phyloP scores from a whole-genome alignment of 2,888 invertebrate genomes.

The Bembecia ichneumoniformis region DNA sequence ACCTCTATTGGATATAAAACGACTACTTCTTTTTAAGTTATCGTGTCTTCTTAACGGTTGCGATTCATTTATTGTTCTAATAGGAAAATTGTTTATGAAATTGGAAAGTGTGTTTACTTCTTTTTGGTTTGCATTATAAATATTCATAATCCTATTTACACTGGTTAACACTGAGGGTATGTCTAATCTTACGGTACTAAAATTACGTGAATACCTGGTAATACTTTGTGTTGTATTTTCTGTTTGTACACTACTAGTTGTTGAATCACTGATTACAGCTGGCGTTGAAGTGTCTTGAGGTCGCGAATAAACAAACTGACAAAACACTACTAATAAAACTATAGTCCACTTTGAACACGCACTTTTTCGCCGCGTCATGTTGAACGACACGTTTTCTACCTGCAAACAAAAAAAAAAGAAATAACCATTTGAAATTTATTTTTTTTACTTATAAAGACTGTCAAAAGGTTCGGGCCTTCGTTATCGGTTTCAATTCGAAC shows the following conservation, averaged over 20 bases:
- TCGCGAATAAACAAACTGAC: constrained; percentile 44
- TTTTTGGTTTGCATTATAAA: constrained; percentile 1
- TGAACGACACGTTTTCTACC: constrained; percentile 39
- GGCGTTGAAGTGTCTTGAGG: constrained; percentile 39
- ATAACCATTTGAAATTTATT: not conserved
- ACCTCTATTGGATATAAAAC: constrained; percentile 3
- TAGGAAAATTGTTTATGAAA: not conserved
- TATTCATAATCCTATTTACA: constrained; percentile 14
- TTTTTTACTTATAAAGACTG: not conserved
- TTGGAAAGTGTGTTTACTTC: constrained; percentile 1
- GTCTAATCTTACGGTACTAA: constrained; percentile 10
- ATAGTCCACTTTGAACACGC: constrained; percentile 57
- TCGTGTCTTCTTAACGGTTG: not conserved
- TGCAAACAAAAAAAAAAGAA: constrained; percentile 38
- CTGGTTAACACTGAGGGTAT: constrained; percentile 30
- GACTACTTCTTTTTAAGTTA: constrained; percentile 6
- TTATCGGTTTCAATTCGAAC: too few species aligned
- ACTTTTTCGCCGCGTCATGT: constrained; percentile 59
- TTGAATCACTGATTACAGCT: constrained; percentile 15
- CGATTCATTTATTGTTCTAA: not conserved
- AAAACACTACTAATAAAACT: constrained; percentile 53
- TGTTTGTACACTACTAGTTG: constrained; percentile 23
- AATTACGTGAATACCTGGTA: constrained; percentile 55
- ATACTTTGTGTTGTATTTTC: constrained; percentile 39
- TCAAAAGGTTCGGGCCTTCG: too few species aligned